Evolutionary conservation across 2,797 vertebrate species (phyloP).

Genomic region (Danio kyathit): DNA sequence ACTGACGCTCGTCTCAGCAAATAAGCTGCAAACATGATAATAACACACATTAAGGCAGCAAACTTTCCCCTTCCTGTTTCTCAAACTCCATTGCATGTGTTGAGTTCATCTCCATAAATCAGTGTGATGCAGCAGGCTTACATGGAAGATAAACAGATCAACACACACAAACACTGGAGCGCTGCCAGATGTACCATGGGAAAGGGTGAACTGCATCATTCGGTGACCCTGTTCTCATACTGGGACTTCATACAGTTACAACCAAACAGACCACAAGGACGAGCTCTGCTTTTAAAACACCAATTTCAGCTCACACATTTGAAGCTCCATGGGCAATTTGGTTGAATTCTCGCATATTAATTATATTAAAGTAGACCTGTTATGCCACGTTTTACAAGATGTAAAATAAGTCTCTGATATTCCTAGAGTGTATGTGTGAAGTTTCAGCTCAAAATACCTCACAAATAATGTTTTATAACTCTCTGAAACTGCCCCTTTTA

Average conservation of each 20-base stretch:
- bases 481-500: too few relatives aligned
- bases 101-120: conserved; percentile 25
- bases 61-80: not conserved
- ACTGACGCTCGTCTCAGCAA: not conserved
- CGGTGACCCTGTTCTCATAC: conserved; percentile 61
- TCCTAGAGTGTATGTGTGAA: too few relatives aligned
- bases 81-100: conserved; percentile 7
- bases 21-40: not conserved
- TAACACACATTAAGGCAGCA: not conserved
- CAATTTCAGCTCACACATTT: not conserved
- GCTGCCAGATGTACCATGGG: conserved; percentile 65
- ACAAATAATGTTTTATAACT: too few relatives aligned
- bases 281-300: not conserved
- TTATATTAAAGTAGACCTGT: not conserved
- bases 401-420: too few relatives aligned
- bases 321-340: not conserved
- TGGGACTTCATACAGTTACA: not conserved
- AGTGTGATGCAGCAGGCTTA: conserved; percentile 12
- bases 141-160: conserved; percentile 25
- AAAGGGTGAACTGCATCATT: conserved; percentile 59
- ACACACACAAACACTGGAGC: conserved; percentile 51
- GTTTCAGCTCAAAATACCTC: too few relatives aligned
- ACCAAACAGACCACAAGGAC: conserved; percentile 13
- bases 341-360: not conserved
- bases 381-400: too few relatives aligned